Percentiles rank a stretch among this genome's conserved stretches.
phyloP scores from a whole-genome alignment of 2,888 invertebrate genomes.

The Malachius bipustulatus region DNA sequence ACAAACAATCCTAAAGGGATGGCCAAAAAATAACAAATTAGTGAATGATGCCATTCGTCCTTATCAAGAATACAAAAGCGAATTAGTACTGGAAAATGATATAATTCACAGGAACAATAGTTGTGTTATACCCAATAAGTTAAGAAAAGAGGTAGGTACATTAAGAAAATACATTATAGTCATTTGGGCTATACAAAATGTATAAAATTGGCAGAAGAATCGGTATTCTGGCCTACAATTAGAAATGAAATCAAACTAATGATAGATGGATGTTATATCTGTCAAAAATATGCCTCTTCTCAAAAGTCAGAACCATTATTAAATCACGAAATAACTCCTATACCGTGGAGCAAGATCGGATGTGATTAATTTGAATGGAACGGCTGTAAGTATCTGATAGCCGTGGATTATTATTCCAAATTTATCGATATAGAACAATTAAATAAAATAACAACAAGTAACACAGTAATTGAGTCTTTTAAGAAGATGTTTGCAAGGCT shows the following conservation, averaged over 20 bases:
- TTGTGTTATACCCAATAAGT: conserved; percentile 12
- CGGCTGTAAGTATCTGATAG: not conserved
- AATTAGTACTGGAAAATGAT: conserved; percentile 10
- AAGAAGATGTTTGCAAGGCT: conserved; percentile 8
- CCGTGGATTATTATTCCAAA: conserved; percentile 5
- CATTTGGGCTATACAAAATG: conserved; percentile 16
- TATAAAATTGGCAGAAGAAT: conserved; percentile 11
- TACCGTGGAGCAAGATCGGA: conserved; percentile 13
- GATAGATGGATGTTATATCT: conserved; percentile 12
- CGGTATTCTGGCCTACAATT: conserved; percentile 16
- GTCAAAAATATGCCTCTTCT: conserved; percentile 13
- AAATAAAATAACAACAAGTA: not conserved
- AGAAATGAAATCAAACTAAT: conserved; percentile 13
- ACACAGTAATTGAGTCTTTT: not conserved
- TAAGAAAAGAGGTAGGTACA: conserved; percentile 14
- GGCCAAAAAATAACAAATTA: conserved; percentile 13
- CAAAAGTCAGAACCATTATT: conserved; percentile 15
- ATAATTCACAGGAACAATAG: conserved; percentile 12
- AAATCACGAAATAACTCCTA: conserved; percentile 11
- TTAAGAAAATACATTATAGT: conserved; percentile 14
- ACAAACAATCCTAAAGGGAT: conserved; percentile 11
- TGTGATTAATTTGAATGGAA: conserved; percentile 6
- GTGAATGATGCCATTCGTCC: conserved; percentile 10
- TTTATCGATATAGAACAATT: conserved; percentile 2
- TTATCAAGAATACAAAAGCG: conserved; percentile 11